Base-by-base conservation (phyloP, 2,888 invertebrate genomes). In the Melinopterus prodromus region DNA sequence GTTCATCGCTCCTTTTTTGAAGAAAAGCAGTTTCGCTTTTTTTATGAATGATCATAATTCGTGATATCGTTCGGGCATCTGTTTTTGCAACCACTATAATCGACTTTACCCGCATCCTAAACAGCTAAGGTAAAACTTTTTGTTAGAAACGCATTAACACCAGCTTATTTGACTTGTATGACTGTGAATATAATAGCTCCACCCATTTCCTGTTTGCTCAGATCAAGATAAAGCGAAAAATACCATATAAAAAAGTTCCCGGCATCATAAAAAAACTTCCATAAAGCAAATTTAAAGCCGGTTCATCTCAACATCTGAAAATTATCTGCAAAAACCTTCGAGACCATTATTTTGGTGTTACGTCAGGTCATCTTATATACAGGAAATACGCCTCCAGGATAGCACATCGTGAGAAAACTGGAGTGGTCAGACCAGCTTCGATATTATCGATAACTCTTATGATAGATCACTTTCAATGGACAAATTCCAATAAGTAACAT, bases 401-500 rank as follows among this genome's bases (percentile, higher is more conserved):
- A 53, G 53, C 7, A 53, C 5, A 53, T 12, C 53, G 53, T 53
- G 53, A 53, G 53, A 53, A 53, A 53, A 12, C 53, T 53, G 5
- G 12, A 53, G 9, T 53, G 7, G 53, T 1, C 53, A 9, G 53
- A 53, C 53, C 53, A 53, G 53, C 1, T 53, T 53, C 5, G 53
- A 53, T 53, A 53, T 53, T 9, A 53, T 53, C 12, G 53, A 53
- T 53, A 3, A 0, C 7, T 53, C 53, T 4, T 1, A 7, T 53
- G 53, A 53, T 53, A 53, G 53, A 53, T 53, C 53, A 53, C 53
- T 53, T 53, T 53, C 53, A 53, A 53, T 53, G 12, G 12, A 12
- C 53, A 53, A 53, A 53, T 53, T 53, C 53, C 53, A 53, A 53
- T 53, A 53, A 53, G 53, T 53, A 53, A 53, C 53, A 53, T 53